Evolutionary conservation across 2,113 vertebrate genomes (phyloP).

Genomic region (Morone chrysops): DNA sequence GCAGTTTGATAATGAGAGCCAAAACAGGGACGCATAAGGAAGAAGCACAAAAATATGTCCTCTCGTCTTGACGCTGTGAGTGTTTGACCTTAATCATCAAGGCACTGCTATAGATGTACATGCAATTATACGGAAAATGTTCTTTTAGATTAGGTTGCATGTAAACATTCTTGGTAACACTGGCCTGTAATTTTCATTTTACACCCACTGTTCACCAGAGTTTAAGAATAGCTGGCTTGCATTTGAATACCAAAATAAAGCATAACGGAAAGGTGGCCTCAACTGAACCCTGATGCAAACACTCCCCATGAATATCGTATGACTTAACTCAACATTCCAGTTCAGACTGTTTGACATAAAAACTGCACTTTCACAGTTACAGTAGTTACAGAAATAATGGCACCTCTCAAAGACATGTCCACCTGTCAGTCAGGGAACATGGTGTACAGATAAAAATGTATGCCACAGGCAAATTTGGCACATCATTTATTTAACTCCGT

Average conservation of each 20-base stretch:
- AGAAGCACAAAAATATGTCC: background rate
- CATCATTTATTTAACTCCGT: slow-evolving; percentile 18
- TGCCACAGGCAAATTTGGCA: background rate
- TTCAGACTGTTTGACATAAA: background rate
- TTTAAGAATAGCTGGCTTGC: background rate
- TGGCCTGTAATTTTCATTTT: slow-evolving; percentile 37
- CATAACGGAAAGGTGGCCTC: background rate
- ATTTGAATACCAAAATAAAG: background rate
- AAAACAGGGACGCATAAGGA: slow-evolving; percentile 23
- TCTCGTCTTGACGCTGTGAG: slow-evolving; percentile 14
- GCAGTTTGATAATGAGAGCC: slow-evolving; percentile 53
- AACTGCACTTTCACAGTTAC: slow-evolving; percentile 7
- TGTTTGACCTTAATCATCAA: slow-evolving; percentile 39
- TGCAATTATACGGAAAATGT: slow-evolving; percentile 55
- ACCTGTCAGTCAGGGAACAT: slow-evolving; percentile 11
- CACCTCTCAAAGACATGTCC: background rate
- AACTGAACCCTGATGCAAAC: background rate
- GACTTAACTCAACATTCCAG: background rate
- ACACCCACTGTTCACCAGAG: background rate
- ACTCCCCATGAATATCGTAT: background rate
- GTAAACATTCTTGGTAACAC: slow-evolving; percentile 44
- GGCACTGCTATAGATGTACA: slow-evolving; percentile 24
- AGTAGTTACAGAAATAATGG: background rate
- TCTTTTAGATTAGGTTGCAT: slow-evolving; percentile 51
- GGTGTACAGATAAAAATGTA: background rate